Percentiles rank a stretch among this genome's conserved stretches.
These are phyloP conservation scores for Leptatherina wallacei DNA, from an alignment of 2,797 vertebrate species.

Conservation along the genomic window DNA sequence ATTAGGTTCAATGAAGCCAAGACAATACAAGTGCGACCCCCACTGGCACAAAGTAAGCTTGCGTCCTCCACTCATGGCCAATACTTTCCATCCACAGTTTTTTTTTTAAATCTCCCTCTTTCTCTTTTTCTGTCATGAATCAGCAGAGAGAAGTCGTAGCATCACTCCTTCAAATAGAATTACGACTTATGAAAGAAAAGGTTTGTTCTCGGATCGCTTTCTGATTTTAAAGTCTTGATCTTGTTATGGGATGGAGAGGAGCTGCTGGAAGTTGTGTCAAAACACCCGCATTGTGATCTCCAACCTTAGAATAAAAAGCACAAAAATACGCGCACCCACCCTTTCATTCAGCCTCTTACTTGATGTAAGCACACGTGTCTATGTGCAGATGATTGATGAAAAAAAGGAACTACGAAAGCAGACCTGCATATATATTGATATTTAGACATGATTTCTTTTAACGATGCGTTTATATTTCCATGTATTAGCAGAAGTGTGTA, in stretches of 20 bases:
- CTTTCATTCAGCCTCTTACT: not conserved
- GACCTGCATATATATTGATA: not conserved
- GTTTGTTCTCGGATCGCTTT: not conserved
- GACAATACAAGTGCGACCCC: constrained; percentile 83
- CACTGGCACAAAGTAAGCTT: constrained; percentile 49
- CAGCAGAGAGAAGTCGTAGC: not conserved
- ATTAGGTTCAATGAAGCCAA: constrained; percentile 66
- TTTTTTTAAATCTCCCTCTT: not conserved
- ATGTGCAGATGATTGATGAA: not conserved
- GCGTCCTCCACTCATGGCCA: constrained; percentile 24
- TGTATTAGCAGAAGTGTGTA: too few relatives aligned
- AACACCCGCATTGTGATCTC: constrained; percentile 42
- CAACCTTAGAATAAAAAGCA: constrained; percentile 3
- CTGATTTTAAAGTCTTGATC: constrained; percentile 15
- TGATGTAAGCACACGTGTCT: not conserved
- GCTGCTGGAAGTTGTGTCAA: constrained; percentile 65
- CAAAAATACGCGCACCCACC: not conserved
- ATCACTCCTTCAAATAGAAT: not conserved
- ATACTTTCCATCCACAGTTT: constrained; percentile 32
- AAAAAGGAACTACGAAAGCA: not conserved
- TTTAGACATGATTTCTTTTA: not conserved
- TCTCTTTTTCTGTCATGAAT: constrained; percentile 10
- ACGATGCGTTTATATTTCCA: not conserved
- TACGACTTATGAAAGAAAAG: not conserved
- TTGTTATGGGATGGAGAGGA: constrained; percentile 56